Evolutionary conservation across 64 coral and sea anemone genomes (phyloP), one percentile per base, ranked within the genome.

Genomic region (Actinia equina): DNA sequence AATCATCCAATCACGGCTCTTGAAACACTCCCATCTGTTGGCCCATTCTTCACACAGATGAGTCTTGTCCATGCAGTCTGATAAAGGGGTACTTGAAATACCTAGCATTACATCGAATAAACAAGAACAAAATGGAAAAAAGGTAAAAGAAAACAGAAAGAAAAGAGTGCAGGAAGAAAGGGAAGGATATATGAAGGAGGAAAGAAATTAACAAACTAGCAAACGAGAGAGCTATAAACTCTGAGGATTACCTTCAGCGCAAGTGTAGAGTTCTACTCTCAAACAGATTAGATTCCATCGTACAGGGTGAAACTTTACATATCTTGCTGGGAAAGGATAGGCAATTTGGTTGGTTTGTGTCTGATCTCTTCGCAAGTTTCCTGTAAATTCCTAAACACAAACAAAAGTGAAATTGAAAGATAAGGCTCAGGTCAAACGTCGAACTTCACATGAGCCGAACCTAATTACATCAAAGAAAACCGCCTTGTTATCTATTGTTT

Each of bases 211-310:
- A n/a, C n/a, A n/a, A 57, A 16, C 30, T 0, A 37, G 1, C 30
- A 37, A 37, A 1, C 55, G 11, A 57, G 11, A 12, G 23, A 23
- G 22, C 46, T 2, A 49, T 49, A 37, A 37, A 37, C 30, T 63
- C 17, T 63, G 17, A 19, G n/a, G 18, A 25, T 69, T 69, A 64
- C 76, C 43, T 56, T 79, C 71, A n/a, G 22, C 52, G 76, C 86
- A 88, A 4, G 71, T 78, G 74, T 88, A 88, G 13, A 88, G 71
- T 60, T 88, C 86, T 46, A 88, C 86, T 11, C 86, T 77, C 74
- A 88, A 79, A n/a, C 86, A 88, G 46, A 53, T 79, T 8, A 42
- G 49, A 77, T 55, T 56, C n/a, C 52, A 76, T 27, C 69, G 17
- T 78, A 79, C 67, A 18, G 86, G 86, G 11, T 88, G 46, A n/a